Base-by-base conservation (phyloP, 2,888 invertebrate species). In the Hypselothyrea guttata region DNA sequence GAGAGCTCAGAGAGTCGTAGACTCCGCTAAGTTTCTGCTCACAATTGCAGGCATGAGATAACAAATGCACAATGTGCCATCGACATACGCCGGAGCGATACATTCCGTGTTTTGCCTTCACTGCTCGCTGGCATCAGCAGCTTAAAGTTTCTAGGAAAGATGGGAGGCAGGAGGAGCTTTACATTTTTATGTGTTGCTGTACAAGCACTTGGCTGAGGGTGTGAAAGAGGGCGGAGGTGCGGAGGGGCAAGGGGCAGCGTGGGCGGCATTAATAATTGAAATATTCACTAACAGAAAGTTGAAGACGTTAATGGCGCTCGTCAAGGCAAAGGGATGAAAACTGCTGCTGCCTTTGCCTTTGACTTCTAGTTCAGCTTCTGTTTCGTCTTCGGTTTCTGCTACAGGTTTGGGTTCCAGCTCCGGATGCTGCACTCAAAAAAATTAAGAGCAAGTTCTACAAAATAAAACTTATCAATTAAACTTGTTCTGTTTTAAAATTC, bases 231-330 rank as follows among this genome's bases (percentile, higher is more conserved):
- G 11, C 8, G 13, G 3, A 35, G 46, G 41, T 37, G 53, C 52
- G 5, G n/a, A 4, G 12, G 11, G n/a, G 8, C 15, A 3, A 37
- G 47, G 42, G 34, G 54, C 53, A 68, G 52, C 59, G 69, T 60
- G 64, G 59, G 71, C 65, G 71, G 71, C 77, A 84, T 84, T 82
- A 84, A 86, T 84, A 86, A 84, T 86, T 86, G 86, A 84, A 82
- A 84, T 82, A 84, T 86, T 82, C 86, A 84, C 84, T 84, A 86
- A 84, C 84, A 84, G 82, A 79, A 86, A 86, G 84, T 84, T 82
- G 84, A 77, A 79, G 84, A 84, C 84, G 75, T 84, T 84, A 84
- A 86, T 86, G 82, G 77, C 60, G 71, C 75, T 68, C 68, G 69
- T 63, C 75, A 71, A 64, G 79, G 67, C 54, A 54, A 72, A 70